phyloP scores from a whole-genome alignment of 2,797 vertebrate genomes.

The Rhynchotus rufescens region DNA sequence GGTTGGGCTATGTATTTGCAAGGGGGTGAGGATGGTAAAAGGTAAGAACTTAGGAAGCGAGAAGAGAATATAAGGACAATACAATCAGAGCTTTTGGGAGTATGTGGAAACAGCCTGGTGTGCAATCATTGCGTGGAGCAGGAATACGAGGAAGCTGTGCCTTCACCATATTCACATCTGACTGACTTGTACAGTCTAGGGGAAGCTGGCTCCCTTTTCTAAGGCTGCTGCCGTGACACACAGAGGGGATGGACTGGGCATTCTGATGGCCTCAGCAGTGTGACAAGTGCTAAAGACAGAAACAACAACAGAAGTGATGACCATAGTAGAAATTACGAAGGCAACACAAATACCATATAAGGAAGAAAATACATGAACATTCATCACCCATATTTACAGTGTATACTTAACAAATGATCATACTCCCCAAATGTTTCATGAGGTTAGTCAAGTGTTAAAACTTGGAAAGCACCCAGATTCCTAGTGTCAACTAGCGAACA shows the following conservation, averaged over 20 bases:
- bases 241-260: background rate
- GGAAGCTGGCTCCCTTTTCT: background rate
- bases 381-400: conserved; percentile 49
- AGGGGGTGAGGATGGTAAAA: accelerated
- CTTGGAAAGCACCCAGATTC: conserved; percentile 42
- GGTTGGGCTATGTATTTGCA: background rate
- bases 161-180: background rate
- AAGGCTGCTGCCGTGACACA: background rate
- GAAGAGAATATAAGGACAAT: background rate
- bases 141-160: background rate
- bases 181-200: background rate
- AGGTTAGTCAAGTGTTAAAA: conserved; percentile 77
- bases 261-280: background rate
- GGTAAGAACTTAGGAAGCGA: background rate
- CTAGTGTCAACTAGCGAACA: background rate
- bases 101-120: background rate
- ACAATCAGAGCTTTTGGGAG: background rate
- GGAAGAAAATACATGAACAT: conserved; percentile 50
- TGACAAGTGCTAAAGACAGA: background rate
- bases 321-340: background rate
- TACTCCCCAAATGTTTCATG: conserved; percentile 52
- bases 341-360: background rate
- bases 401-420: conserved; percentile 78
- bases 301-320: background rate
- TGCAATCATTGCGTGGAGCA: background rate